Conservation (phyloP, 1,140 invertebrate species). For the Hyphantria cunea region DNA sequence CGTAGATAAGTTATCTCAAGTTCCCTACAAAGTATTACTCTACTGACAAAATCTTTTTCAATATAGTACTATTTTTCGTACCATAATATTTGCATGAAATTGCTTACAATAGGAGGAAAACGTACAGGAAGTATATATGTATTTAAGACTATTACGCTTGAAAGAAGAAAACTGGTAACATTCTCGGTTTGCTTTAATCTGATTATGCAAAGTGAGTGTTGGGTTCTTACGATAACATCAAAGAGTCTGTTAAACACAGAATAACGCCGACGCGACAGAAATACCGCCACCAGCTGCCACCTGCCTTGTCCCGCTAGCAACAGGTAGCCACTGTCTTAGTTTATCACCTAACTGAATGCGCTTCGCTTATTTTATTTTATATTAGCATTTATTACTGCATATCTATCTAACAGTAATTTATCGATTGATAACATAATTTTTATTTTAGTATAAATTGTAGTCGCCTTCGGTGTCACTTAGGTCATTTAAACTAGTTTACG, state of each 20-base stretch:
- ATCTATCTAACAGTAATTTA: not conserved
- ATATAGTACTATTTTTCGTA: not conserved
- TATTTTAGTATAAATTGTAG: too few relatives aligned
- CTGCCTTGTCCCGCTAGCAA: constrained; percentile 4
- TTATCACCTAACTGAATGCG: constrained; percentile 5
- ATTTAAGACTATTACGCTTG: constrained; percentile 1
- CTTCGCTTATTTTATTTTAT: not conserved
- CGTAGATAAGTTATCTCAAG: too few relatives aligned
- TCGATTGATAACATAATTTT: too few relatives aligned
- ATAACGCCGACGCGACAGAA: constrained; percentile 6
- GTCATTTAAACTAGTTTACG: too few relatives aligned
- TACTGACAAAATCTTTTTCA: too few relatives aligned
- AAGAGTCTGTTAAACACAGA: constrained; percentile 22
- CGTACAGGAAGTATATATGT: not conserved
- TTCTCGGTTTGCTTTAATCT: constrained; percentile 15
- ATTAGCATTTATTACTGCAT: too few relatives aligned
- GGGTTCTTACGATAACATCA: constrained; percentile 23
- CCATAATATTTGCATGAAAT: not conserved
- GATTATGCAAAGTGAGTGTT: constrained; percentile 23
- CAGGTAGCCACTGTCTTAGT: constrained; percentile 17
- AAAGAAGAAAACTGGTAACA: not conserved
- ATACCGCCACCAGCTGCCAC: not conserved
- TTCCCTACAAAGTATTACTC: too few relatives aligned
- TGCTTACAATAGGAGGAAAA: not conserved
- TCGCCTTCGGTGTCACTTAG: too few relatives aligned